Base-by-base conservation (phyloP, 2,113 vertebrate genomes). In the Boulengeromyrus knoepffleri region DNA sequence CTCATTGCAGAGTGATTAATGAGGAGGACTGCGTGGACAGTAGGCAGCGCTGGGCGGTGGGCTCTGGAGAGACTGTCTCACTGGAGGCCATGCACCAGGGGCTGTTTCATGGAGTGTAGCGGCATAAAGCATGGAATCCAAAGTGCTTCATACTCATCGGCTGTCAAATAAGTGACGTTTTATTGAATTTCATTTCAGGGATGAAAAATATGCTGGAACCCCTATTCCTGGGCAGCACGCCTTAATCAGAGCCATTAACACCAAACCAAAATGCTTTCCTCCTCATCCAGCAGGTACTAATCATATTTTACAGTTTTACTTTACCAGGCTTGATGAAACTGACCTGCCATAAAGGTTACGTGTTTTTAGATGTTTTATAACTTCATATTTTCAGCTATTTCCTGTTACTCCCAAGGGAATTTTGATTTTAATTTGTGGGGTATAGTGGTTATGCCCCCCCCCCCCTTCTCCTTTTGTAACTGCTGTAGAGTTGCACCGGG, bases 171-270 rank as follows among this genome's bases (percentile, higher is more conserved):
- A 89, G 52, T 87, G 70, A 46, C 62, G 31, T 47, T 58, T 56
- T 83, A 84, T 85, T 84, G n/a, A 62, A 89, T 84, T 80, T 88
- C n/a, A 80, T 89, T 91, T 62, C 52, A 91, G 74, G 45, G 50
- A 27, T 84, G 88, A 74, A 70, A 87, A 90, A 84, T 50, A 62
- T 80, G 27, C 90, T 45, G 77, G 70, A 88, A n/a, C 42, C 66
- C 24, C 89, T 13, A 12, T 45, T 56, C 24, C 42, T 27, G 2
- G n/a, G 15, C 83, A 27, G n/a, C 62, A 87, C 17, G 10, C 46
- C 52, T 9, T 52, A 66, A 52, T n/a, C 39, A 66, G 31, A 15
- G 24, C 42, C 36, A 50, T 47, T 46, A 56, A 84, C 62, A 66
- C 13, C 15, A 88, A 47, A 88, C 45, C 74, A 49, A 89, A 62